Conservation (phyloP, 2,797 vertebrate species). For the Eulemur rubriventer region DNA sequence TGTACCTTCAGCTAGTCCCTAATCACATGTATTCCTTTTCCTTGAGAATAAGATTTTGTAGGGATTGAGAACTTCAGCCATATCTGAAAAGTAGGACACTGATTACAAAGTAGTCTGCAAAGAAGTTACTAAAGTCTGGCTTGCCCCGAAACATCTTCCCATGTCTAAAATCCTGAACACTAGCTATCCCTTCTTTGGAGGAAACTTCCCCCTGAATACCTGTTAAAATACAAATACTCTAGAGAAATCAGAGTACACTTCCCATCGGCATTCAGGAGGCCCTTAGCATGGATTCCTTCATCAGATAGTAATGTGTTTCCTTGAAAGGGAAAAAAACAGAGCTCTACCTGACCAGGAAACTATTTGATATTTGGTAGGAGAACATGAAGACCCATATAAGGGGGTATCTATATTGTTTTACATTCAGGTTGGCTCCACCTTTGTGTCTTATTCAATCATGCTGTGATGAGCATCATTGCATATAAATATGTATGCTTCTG, state of each 20-base stretch:
- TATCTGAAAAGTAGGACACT: neutral
- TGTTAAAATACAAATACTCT: neutral
- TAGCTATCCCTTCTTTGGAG: neutral
- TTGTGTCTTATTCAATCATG: neutral
- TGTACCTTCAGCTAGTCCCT: neutral
- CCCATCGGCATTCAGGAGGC: neutral
- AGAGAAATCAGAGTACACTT: neutral
- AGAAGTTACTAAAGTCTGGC: neutral
- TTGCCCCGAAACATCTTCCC: neutral
- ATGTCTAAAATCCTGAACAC: neutral
- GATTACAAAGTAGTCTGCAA: neutral
- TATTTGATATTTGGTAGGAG: neutral
- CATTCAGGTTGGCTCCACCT: neutral
- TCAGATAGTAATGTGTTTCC: neutral
- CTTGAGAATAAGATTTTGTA: neutral
- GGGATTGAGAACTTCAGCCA: neutral
- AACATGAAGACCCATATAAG: neutral
- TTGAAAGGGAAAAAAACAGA: neutral
- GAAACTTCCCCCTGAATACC: neutral
- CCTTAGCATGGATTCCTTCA: neutral
- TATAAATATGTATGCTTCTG: neutral
- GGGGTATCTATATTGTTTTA: neutral
- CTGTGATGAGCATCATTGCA: neutral
- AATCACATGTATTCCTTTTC: neutral
- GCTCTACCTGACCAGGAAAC: neutral